These are phyloP conservation scores for Myiotriccus ornatus DNA, from an alignment of 2,797 vertebrate species.

Conservation along the genomic window DNA sequence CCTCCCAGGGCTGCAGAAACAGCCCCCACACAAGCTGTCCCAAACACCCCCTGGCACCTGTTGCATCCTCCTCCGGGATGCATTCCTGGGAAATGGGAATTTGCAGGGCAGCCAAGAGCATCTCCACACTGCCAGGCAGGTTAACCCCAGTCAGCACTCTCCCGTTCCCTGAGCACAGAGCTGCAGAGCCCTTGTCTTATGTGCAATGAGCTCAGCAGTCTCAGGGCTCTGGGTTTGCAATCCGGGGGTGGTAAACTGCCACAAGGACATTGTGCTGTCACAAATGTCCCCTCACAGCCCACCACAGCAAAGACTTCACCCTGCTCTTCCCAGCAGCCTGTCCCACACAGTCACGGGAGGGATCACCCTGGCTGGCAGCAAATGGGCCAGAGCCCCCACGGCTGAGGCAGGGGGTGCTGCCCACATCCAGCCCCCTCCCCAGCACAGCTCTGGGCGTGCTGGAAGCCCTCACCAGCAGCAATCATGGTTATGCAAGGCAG, in stretches of 20 bases:
- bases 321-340: neutral
- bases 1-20: neutral
- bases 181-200: neutral
- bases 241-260: neutral
- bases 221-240: neutral
- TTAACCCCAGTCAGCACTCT: accelerated
- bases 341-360: accelerated
- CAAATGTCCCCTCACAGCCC: neutral
- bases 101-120: neutral
- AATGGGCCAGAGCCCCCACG: neutral
- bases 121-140: neutral
- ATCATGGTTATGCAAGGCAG: slow-evolving; percentile 43
- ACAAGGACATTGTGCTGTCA: no score
- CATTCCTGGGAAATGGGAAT: neutral
- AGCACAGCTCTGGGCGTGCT: neutral
- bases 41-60: neutral
- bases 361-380: neutral
- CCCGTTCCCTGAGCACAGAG: accelerated
- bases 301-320: neutral
- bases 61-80: neutral
- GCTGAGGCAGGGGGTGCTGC: neutral
- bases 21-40: neutral
- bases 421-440: neutral
- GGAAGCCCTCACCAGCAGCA: neutral
- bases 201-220: accelerated